These are phyloP conservation scores for Myanophis thanlyinensis DNA, from an alignment of 2,113 vertebrate species.

Conservation along the genomic window DNA sequence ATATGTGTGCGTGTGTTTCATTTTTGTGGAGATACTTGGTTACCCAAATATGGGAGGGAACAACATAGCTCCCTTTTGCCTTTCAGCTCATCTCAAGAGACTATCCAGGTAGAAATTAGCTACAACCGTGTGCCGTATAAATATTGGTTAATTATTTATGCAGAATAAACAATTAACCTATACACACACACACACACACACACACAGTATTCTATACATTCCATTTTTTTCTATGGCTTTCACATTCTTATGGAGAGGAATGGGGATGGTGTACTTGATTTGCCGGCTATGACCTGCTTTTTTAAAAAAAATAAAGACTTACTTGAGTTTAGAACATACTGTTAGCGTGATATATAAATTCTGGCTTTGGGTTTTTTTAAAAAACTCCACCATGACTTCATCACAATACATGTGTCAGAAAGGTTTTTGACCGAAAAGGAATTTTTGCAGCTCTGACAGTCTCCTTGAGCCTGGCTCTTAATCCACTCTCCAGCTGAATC, in stretches of 20 bases:
- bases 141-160: no score
- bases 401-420: constrained; percentile 11
- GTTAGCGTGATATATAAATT: not conserved
- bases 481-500: constrained; percentile 8
- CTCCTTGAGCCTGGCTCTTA: not conserved
- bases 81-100: no score
- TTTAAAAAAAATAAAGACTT: not conserved
- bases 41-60: no score
- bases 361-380: not conserved
- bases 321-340: not conserved
- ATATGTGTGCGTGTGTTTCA: no score
- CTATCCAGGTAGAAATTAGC: no score
- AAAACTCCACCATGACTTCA: constrained; percentile 15
- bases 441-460: constrained; percentile 32
- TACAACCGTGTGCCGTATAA: no score
- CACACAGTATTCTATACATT: no score
- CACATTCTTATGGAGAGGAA: not conserved
- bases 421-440: fast-evolving
- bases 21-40: no score
- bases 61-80: no score
- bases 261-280: not conserved
- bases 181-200: no score
- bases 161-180: no score
- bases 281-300: not conserved
- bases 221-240: not conserved